phyloP scores from a whole-genome alignment of 1,140 invertebrate genomes.

The Zaprionus camerounensis region DNA sequence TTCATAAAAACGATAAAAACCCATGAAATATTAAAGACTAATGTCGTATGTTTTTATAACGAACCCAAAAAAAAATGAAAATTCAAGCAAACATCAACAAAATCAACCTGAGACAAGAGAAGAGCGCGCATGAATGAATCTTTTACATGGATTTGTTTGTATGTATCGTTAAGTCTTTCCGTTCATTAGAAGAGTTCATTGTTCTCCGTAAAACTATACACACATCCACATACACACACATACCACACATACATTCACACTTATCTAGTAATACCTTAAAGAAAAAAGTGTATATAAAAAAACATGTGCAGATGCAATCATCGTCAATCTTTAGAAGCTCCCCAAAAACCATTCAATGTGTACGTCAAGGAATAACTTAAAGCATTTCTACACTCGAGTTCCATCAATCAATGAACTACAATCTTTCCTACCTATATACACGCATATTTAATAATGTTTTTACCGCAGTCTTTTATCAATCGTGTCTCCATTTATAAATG shows the following conservation, averaged over 20 bases:
- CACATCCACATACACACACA: neutral
- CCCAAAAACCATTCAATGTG: constrained; percentile 8
- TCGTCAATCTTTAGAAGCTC: neutral
- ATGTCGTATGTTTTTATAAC: constrained; percentile 18
- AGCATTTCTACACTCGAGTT: neutral
- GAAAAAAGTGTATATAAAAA: neutral
- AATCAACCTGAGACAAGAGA: constrained; percentile 20
- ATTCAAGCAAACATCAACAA: neutral
- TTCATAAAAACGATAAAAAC: constrained; percentile 12
- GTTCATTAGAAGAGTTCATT: constrained; percentile 26
- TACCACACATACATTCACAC: neutral
- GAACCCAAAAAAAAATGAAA: neutral
- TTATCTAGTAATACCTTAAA: neutral
- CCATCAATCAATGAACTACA: neutral
- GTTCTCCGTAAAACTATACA: constrained; percentile 12
- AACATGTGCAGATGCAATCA: constrained; percentile 6
- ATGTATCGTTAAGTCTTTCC: constrained; percentile 19
- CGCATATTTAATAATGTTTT: neutral
- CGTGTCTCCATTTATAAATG: neutral
- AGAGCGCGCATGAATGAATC: constrained; percentile 33
- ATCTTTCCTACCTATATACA: neutral
- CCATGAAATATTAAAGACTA: constrained; percentile 21
- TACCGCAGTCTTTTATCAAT: too few species aligned
- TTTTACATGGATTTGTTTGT: constrained; percentile 21
- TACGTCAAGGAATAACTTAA: neutral